Conservation (phyloP, 2,888 invertebrate species). For the Latheticus oryzae region DNA sequence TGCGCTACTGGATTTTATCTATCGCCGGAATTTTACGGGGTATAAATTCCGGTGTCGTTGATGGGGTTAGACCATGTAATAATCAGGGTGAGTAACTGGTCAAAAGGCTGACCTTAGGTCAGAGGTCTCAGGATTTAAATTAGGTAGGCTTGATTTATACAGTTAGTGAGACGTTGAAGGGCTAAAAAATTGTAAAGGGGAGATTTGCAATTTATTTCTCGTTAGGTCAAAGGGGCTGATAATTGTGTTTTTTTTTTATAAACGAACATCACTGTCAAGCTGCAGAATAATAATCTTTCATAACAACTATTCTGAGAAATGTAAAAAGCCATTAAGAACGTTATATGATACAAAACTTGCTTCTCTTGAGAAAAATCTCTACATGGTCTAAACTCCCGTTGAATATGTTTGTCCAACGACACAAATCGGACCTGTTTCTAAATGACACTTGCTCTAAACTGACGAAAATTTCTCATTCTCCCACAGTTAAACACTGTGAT, state of each 20-base stretch:
- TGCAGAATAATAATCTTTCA: no score
- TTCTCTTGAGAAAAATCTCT: conserved; percentile 26
- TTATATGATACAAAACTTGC: conserved; percentile 26
- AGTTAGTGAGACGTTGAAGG: no score
- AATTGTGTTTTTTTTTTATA: neutral
- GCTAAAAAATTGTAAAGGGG: no score
- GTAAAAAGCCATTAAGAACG: conserved; percentile 44
- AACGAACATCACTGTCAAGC: no score
- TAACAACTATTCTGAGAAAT: conserved; percentile 29
- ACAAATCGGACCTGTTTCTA: conserved; percentile 45
- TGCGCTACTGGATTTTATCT: conserved; percentile 21
- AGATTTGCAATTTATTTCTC: no score
- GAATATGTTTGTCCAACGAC: neutral
- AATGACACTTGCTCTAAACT: conserved; percentile 48
- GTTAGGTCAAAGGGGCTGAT: no score
- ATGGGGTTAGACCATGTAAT: conserved; percentile 10
- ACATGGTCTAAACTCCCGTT: conserved; percentile 14
- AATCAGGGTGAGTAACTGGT: conserved; percentile 8
- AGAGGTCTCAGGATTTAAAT: conserved; percentile 1
- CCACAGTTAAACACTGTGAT: conserved; percentile 56
- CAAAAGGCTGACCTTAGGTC: conserved; percentile 26
- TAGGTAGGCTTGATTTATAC: no score
- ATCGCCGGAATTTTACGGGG: conserved; percentile 35
- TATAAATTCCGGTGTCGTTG: conserved; percentile 18
- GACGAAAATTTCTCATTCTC: conserved; percentile 50